These are phyloP conservation scores for Chirona hameri DNA, from an alignment of 2,888 invertebrate genomes.

Conservation along the genomic window DNA sequence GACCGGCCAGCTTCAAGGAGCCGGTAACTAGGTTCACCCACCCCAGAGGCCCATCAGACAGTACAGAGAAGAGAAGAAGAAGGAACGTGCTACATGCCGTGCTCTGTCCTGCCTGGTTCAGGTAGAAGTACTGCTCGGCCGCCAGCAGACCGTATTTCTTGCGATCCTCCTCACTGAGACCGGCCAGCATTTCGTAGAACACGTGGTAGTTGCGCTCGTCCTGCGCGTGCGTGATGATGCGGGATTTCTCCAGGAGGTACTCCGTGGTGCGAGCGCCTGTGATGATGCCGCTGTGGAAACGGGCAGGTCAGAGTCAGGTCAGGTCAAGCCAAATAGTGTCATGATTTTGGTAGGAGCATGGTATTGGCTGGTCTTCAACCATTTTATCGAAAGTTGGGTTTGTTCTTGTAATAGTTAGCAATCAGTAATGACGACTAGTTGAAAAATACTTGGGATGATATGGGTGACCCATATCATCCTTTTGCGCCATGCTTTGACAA, in stretches of 20 bases:
- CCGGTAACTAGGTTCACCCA: no score
- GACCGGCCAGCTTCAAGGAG: no score
- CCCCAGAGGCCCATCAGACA: no score
- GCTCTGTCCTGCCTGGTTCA: conserved; percentile 67
- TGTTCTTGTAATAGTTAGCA: background rate
- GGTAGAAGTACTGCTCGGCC: conserved; percentile 94
- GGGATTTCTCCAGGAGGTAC: conserved; percentile 88
- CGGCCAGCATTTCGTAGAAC: conserved; percentile 94
- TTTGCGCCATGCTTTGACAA: no score
- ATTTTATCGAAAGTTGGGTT: no score
- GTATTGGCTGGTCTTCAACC: no score
- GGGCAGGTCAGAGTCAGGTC: background rate
- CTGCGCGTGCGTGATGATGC: conserved; percentile 88
- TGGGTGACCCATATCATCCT: no score
- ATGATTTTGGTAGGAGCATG: no score
- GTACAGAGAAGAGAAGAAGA: background rate
- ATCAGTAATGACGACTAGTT: background rate
- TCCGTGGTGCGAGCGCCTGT: conserved; percentile 92
- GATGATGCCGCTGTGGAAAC: conserved; percentile 67
- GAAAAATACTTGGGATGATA: no score
- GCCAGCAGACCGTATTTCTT: conserved; percentile 84
- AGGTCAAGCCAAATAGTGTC: no score
- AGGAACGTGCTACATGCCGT: background rate
- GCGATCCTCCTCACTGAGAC: conserved; percentile 76
- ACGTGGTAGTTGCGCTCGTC: conserved; percentile 97